Percentiles rank a stretch among this genome's conserved stretches.
Conservation (phyloP, 2,113 vertebrate species). For the Mionectes macconnelli region DNA sequence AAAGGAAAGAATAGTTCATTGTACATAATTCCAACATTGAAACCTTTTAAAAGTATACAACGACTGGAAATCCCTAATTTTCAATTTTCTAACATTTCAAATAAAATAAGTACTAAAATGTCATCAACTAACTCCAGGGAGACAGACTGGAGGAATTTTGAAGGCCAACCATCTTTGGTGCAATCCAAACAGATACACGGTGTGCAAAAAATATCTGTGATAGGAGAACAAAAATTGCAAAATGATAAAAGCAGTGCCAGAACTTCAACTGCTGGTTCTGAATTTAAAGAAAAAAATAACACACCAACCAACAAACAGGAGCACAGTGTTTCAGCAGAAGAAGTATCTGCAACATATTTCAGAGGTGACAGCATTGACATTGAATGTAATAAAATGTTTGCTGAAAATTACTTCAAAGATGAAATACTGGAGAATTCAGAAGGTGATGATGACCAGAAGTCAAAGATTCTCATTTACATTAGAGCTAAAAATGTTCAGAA, state of each 20-base stretch:
- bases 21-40: background rate
- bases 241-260: background rate
- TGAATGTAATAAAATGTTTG: background rate
- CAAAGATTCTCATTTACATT: background rate
- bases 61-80: conserved; percentile 27
- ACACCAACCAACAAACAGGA: background rate
- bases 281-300: background rate
- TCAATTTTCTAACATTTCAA: background rate
- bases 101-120: background rate
- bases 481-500: background rate
- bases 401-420: background rate
- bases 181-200: background rate
- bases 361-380: background rate
- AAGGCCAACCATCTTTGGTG: background rate
- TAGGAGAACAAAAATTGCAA: conserved; percentile 6
- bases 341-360: background rate
- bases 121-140: conserved; percentile 7
- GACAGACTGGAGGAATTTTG: background rate
- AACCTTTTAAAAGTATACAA: background rate
- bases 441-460: background rate
- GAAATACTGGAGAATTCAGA: background rate
- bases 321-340: background rate
- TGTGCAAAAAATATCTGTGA: background rate
- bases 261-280: background rate
- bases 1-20: background rate